phyloP scores from a whole-genome alignment of 2,113 vertebrate species.

The Hippocampus guttulatus region DNA sequence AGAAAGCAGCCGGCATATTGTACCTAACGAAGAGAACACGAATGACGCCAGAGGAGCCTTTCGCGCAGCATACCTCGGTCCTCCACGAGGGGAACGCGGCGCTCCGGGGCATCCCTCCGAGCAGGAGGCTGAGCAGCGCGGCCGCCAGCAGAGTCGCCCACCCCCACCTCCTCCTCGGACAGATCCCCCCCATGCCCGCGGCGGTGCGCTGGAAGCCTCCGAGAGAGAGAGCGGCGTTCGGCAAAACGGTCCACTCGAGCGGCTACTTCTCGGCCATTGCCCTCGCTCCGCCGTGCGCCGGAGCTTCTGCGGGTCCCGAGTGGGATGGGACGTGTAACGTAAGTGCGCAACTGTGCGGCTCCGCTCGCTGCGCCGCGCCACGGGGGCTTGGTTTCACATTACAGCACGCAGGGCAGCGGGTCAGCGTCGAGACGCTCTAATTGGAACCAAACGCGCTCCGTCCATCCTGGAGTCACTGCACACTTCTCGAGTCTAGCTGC shows the following conservation, averaged over 20 bases:
- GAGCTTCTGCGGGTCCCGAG: slow-evolving; percentile 12
- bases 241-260: slow-evolving; percentile 25
- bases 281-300: slow-evolving; percentile 2
- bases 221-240: slow-evolving; percentile 15
- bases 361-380: slow-evolving; percentile 43
- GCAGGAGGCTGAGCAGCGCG: slow-evolving; percentile 59
- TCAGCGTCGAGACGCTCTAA: slow-evolving; percentile 64
- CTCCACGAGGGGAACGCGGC: slow-evolving; percentile 69
- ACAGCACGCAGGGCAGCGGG: slow-evolving; percentile 65
- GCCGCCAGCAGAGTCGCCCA: slow-evolving; percentile 54
- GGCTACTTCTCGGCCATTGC: slow-evolving; percentile 46
- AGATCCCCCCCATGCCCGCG: slow-evolving; percentile 52
- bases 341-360: slow-evolving; percentile 21
- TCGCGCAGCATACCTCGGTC: slow-evolving; percentile 69
- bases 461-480: slow-evolving; percentile 34
- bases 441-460: slow-evolving; percentile 59
- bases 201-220: slow-evolving; percentile 50
- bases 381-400: slow-evolving; percentile 64
- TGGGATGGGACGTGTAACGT: slow-evolving; percentile 9
- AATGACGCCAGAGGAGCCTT: neutral
- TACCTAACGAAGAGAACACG: neutral
- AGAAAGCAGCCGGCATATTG: neutral
- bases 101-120: slow-evolving; percentile 64
- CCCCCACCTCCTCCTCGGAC: slow-evolving; percentile 35
- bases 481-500: neutral